phyloP scores from a whole-genome alignment of 2,888 invertebrate species.

The Diplolepis rosae region DNA sequence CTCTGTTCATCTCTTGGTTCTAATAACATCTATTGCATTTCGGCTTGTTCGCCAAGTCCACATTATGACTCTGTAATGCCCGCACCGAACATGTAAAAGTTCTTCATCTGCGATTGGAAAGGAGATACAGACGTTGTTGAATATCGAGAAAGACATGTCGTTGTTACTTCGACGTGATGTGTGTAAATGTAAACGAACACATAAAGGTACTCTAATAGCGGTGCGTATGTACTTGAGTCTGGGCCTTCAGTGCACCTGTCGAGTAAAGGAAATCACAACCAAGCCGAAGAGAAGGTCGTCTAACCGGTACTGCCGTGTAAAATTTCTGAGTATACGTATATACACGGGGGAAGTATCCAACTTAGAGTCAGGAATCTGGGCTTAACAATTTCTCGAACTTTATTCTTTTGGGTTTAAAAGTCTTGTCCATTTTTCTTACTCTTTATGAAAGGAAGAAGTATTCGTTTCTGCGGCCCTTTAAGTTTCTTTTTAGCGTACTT shows the following conservation, averaged over 20 bases:
- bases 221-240: constrained; percentile 34
- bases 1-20: constrained; percentile 9
- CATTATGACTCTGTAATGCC: constrained; percentile 28
- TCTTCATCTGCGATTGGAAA: constrained; percentile 10
- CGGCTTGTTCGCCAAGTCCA: constrained; percentile 18
- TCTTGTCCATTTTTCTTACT: constrained; percentile 22
- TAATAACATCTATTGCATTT: constrained; percentile 24
- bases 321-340: constrained; percentile 65
- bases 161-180: constrained; percentile 27
- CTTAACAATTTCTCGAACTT: background rate
- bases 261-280: constrained; percentile 61
- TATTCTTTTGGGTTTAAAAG: constrained; percentile 1
- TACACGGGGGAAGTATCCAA: background rate
- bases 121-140: constrained; percentile 17
- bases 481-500: constrained; percentile 13
- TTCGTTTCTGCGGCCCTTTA: background rate
- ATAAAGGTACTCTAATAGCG: constrained; percentile 17
- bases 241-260: constrained; percentile 59
- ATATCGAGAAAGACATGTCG: constrained; percentile 23
- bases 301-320: constrained; percentile 67
- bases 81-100: constrained; percentile 14
- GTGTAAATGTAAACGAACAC: constrained; percentile 39
- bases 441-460: constrained; percentile 15
- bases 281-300: constrained; percentile 63
- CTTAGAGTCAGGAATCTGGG: constrained; percentile 2